These are phyloP conservation scores for Chroicocephalus ridibundus DNA, from an alignment of 2,113 vertebrate genomes.

Conservation along the genomic window DNA sequence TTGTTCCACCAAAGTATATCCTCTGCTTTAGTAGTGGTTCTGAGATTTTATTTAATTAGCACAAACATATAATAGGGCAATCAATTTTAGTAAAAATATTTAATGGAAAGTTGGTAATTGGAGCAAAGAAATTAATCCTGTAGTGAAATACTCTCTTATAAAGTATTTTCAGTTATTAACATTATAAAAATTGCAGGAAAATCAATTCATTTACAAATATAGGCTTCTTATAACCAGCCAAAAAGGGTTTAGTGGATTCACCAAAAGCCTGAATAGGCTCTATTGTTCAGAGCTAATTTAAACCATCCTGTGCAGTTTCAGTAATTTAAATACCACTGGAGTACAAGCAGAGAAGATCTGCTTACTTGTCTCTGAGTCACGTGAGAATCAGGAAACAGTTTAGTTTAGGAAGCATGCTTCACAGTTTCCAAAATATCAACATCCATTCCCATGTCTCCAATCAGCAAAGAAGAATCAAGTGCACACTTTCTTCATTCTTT, in stretches of 20 bases:
- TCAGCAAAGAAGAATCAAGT: not conserved
- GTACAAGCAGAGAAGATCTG: not conserved
- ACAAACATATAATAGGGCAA: not conserved
- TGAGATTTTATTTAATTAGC: not conserved
- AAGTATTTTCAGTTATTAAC: not conserved
- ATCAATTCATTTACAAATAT: not conserved
- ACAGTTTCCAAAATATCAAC: constrained; percentile 1
- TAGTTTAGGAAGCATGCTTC: not conserved
- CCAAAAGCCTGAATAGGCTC: constrained; percentile 10
- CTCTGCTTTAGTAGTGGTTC: not conserved
- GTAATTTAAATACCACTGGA: not conserved
- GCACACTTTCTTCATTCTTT: not conserved
- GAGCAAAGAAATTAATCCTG: not conserved
- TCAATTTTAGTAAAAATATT: not conserved
- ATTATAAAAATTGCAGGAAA: not conserved
- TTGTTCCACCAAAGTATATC: not conserved
- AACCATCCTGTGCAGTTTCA: constrained; percentile 29
- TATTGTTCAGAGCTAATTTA: constrained; percentile 61
- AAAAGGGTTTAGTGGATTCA: constrained; percentile 17
- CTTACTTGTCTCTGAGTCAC: not conserved
- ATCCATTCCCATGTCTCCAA: not conserved
- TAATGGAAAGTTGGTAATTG: not conserved
- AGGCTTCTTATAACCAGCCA: not conserved
- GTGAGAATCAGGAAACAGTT: not conserved
- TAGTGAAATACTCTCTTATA: not conserved